Evolutionary conservation across 2,797 vertebrate genomes (phyloP), one percentile per base, ranked within the genome.

Genomic region (Lemur catta): DNA sequence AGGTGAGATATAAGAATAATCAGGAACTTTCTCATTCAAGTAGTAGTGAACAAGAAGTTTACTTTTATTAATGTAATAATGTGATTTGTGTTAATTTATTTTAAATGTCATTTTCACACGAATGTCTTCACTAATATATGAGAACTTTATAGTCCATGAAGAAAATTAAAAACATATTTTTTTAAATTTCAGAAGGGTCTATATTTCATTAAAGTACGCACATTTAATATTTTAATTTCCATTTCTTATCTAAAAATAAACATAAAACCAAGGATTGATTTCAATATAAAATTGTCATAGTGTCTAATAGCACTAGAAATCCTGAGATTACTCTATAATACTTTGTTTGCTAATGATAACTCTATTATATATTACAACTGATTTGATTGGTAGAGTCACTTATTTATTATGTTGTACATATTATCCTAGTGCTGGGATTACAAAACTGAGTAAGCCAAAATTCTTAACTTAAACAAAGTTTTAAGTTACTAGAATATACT

Each of bases 31-130:
- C 33, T 30, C 30, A 75, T 59, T 93, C 22, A 48, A 48, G 1
- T 88, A 35, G n/a, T 78, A 65, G 48, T 74, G 22, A 91, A 86
- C 14, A 92, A 87, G n/a, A 9, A 80, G 38, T 9, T 85, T 20
- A 52, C 35, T 78, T 92, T 82, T 79, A 41, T 30, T 88, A 67
- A 48, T 41, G 14, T 50, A 63, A 46, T 50, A 78, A 95, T 33
- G 6, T 78, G 11, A 74, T 89, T 41, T 87, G 6, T 81, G 3
- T 74, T 55, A 79, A 65, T 63, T 86, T 41, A 92, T 78, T 90
- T 94, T 72, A 90, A 57, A 86, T 79, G 22, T 43, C 43, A 81
- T 12, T 92, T 97, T 84, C 67, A 35, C 11, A 28, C 52, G 74
- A 94, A 28, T 71, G 15, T 89, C 57, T 89, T 61, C 22, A 74